phyloP scores from a whole-genome alignment of 1,140 invertebrate species.

The Rhizoglyphus robini region DNA sequence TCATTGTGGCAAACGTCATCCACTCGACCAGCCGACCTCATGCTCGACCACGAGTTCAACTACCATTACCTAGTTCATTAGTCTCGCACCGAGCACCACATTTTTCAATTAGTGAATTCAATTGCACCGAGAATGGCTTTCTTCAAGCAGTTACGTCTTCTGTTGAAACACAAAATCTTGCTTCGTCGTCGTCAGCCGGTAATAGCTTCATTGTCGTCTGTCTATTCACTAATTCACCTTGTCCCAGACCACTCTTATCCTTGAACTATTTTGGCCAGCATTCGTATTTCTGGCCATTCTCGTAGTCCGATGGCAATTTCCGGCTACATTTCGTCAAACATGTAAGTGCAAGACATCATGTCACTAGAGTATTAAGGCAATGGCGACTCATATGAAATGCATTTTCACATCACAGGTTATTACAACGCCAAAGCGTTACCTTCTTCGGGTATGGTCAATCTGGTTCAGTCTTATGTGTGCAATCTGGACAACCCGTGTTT shows the following conservation, averaged over 20 bases:
- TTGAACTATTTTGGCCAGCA: slow-evolving; percentile 29
- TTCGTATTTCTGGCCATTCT: slow-evolving; percentile 27
- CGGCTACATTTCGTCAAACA: slow-evolving; percentile 24
- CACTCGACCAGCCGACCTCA: too few relatives aligned
- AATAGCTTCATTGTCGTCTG: background rate
- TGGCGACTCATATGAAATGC: too few relatives aligned
- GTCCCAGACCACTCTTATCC: slow-evolving; percentile 24
- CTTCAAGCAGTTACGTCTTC: slow-evolving; percentile 24
- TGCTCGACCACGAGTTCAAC: too few relatives aligned
- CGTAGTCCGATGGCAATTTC: slow-evolving; percentile 25
- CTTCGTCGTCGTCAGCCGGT: slow-evolving; percentile 23
- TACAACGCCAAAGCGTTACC: slow-evolving; percentile 29
- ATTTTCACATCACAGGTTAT: slow-evolving; percentile 25
- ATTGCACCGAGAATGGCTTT: slow-evolving; percentile 22
- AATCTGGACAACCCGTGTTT: slow-evolving; percentile 29
- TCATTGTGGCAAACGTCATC: too few relatives aligned
- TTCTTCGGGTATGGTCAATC: slow-evolving; percentile 27
- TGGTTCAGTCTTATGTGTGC: slow-evolving; percentile 29
- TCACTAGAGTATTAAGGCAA: too few relatives aligned
- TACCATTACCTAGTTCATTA: too few relatives aligned
- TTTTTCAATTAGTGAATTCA: too few relatives aligned
- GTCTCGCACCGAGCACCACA: too few relatives aligned
- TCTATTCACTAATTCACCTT: background rate
- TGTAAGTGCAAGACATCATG: slow-evolving; percentile 23
- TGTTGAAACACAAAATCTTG: slow-evolving; percentile 23